Conservation (phyloP, 2,113 vertebrate species). For the Marmota monax region DNA sequence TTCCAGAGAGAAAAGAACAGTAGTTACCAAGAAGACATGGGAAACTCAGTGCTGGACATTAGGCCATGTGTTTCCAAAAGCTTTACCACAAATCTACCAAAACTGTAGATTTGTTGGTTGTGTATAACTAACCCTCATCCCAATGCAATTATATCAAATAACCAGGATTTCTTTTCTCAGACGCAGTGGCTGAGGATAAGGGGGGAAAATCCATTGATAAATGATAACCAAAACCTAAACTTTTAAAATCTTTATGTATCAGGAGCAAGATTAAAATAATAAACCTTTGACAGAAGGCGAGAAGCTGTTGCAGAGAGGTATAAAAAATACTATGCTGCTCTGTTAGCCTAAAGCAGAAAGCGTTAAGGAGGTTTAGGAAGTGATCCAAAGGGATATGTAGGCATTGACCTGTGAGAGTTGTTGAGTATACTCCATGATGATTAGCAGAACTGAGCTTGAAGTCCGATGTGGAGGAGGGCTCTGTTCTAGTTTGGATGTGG, state of each 20-base stretch:
- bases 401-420: too few relatives aligned
- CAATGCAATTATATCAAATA: neutral
- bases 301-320: neutral
- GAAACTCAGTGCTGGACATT: neutral
- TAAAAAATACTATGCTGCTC: fast-evolving
- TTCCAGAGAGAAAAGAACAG: neutral
- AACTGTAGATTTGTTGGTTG: neutral
- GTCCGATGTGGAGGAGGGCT: neutral
- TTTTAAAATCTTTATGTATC: neutral
- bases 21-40: neutral
- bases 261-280: neutral
- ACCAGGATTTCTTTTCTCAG: neutral
- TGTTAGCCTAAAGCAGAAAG: neutral
- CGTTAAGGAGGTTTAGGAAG: neutral
- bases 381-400: too few relatives aligned
- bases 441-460: neutral
- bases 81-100: neutral
- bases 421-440: too few relatives aligned
- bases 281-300: neutral
- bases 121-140: neutral
- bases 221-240: neutral
- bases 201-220: neutral
- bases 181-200: neutral
- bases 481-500: neutral
- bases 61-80: neutral